Conservation (phyloP, 1,140 invertebrate species). For the Steinernema khuongi region DNA sequence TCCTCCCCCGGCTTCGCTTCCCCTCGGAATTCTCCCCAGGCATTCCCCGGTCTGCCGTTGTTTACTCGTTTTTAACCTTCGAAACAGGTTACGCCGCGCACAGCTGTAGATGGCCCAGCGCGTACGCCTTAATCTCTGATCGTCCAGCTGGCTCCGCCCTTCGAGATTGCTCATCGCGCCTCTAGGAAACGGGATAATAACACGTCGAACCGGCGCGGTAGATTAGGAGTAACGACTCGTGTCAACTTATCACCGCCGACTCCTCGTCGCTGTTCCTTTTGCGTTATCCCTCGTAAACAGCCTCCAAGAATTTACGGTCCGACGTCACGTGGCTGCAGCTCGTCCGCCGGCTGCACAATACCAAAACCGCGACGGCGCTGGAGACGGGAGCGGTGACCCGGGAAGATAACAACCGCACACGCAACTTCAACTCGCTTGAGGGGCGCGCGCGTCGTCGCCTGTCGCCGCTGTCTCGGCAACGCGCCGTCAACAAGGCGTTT, state of each 20-base stretch:
- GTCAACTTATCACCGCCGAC: no score
- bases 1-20: background rate
- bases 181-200: background rate
- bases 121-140: background rate
- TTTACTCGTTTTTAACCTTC: slow-evolving; percentile 10
- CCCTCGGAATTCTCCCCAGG: background rate
- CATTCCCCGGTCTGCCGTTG: background rate
- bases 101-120: background rate
- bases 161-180: slow-evolving; percentile 1
- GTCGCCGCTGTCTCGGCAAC: background rate
- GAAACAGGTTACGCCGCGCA: background rate
- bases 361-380: background rate
- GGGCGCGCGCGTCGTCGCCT: background rate
- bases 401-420: background rate
- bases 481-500: slow-evolving; percentile 4
- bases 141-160: background rate
- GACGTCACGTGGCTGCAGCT: background rate
- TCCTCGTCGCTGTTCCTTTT: no score
- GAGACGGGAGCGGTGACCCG: background rate
- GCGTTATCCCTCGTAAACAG: no score
- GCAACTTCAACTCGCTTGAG: background rate
- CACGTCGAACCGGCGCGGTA: no score
- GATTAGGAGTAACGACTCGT: no score
- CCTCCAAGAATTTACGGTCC: no score
- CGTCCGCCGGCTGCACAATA: background rate